These are phyloP conservation scores for Colletes gigas DNA, from an alignment of 1,140 invertebrate genomes.

Conservation along the genomic window DNA sequence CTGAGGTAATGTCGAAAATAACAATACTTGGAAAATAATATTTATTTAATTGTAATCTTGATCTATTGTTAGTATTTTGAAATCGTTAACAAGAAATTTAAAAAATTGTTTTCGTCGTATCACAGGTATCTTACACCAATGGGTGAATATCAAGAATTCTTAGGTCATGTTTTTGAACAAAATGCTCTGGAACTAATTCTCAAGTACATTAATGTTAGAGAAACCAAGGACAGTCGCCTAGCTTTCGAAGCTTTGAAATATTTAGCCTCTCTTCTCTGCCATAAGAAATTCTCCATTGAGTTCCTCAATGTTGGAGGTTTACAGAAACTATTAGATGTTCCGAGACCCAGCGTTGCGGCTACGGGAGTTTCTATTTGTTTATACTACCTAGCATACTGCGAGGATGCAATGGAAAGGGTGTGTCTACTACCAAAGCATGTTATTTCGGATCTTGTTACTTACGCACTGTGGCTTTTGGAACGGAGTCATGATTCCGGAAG, in stretches of 20 bases:
- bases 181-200: slow-evolving; percentile 94
- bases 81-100: not conserved
- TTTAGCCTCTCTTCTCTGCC: slow-evolving; percentile 94
- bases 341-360: slow-evolving; percentile 95
- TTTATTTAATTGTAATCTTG: not conserved
- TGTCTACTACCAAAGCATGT: slow-evolving; percentile 91
- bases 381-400: slow-evolving; percentile 98
- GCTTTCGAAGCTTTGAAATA: slow-evolving; percentile 98
- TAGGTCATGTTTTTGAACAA: slow-evolving; percentile 95
- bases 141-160: slow-evolving; percentile 98
- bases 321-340: slow-evolving; percentile 92
- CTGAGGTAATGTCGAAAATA: slow-evolving; percentile 72
- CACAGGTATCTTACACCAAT: slow-evolving; percentile 91
- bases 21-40: too few relatives aligned
- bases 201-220: slow-evolving; percentile 93
- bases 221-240: slow-evolving; percentile 93
- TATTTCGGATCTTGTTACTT: slow-evolving; percentile 90
- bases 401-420: slow-evolving; percentile 98
- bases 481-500: slow-evolving; percentile 97
- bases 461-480: slow-evolving; percentile 96
- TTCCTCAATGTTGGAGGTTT: slow-evolving; percentile 94
- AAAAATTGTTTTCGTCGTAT: not conserved
- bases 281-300: slow-evolving; percentile 98
- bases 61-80: not conserved
- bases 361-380: slow-evolving; percentile 97